Percentiles rank a stretch among this genome's conserved stretches.
Evolutionary conservation across 1,140 invertebrate genomes (phyloP).

Genomic region (Drosophila bocki): DNA sequence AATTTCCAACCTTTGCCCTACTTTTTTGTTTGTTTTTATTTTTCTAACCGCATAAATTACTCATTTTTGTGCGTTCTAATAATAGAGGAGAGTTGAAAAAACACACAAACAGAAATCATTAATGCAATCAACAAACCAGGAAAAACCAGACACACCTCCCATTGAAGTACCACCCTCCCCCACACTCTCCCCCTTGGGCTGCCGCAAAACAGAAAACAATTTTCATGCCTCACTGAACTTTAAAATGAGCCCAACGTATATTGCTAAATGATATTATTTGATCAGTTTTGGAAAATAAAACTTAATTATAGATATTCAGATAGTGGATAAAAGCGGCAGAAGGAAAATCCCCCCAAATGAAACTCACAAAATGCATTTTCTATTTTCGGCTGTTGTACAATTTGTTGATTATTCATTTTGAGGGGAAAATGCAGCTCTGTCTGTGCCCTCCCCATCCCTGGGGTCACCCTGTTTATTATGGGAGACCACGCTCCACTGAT

Average conservation of each 20-base stretch:
- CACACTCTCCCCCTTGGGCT: too few species aligned
- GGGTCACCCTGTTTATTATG: slow-evolving; percentile 68
- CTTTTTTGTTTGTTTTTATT: slow-evolving; percentile 6
- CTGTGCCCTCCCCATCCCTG: slow-evolving; percentile 9
- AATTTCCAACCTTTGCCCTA: slow-evolving; percentile 3
- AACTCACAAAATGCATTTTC: slow-evolving; percentile 61
- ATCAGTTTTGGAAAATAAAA: slow-evolving; percentile 50
- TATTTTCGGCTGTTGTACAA: slow-evolving; percentile 44
- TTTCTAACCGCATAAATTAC: slow-evolving; percentile 10
- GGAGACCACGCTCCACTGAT: slow-evolving; percentile 75
- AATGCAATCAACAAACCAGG: slow-evolving; percentile 41
- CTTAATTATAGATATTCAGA: slow-evolving; percentile 51
- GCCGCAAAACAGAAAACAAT: slow-evolving; percentile 43
- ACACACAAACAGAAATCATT: slow-evolving; percentile 26
- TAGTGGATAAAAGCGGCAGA: not conserved
- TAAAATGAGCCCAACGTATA: slow-evolving; percentile 55
- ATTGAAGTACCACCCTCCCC: slow-evolving; percentile 11
- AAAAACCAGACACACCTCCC: slow-evolving; percentile 34
- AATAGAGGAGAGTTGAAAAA: slow-evolving; percentile 6
- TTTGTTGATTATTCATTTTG: slow-evolving; percentile 45
- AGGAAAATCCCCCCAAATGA: slow-evolving; percentile 30
- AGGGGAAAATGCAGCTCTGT: slow-evolving; percentile 15
- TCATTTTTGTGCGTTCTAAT: slow-evolving; percentile 18
- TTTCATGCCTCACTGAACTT: slow-evolving; percentile 71
- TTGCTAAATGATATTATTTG: slow-evolving; percentile 72